Evolutionary conservation across 2,113 vertebrate genomes (phyloP), one percentile per base, ranked within the genome.

Genomic region (Melanerpes formicivorus): DNA sequence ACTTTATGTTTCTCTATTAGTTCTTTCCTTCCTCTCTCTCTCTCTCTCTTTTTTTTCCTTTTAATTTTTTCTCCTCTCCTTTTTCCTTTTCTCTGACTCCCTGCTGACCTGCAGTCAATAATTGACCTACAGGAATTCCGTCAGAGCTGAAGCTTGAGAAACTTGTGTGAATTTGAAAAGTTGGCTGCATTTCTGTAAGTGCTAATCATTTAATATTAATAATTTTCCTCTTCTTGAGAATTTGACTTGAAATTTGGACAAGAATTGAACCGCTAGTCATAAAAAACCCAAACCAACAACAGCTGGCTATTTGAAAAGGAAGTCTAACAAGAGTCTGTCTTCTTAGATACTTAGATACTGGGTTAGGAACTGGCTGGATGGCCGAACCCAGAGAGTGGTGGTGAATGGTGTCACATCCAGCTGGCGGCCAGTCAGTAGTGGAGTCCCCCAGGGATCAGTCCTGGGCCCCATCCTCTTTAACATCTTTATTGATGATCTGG

Each of bases 121-220:
- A 72, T 0, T 58, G 48, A 37, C 44, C 59, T 84, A 78, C 22
- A 63, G 25, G 6, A 88, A 65, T 29, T 15, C 32, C 55, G 37
- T 56, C 23, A 58, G 55, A 87, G 5, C 29, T 40, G 19, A 90
- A 89, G 56, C 71, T 29, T 52, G 76, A 56, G 59, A 78, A 96
- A 90, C 37, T 56, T 88, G 11, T 54, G 25, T 86, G 73, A 77
- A 87, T 88, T 95, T 92, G n/a, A 44, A 78, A 90, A 93, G 30
- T 11, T 87, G 55, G 56, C 55, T 65, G 58, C 25, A n/a, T 75
- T 74, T 94, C 70, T 69, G 3, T 83, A 80, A 88, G 52, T 67
- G 44, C 30, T 63, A 50, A 21, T 34, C 16, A 15, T 30, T 85
- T 77, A 59, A 55, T 44, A 50, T 64, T 77, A 71, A 66, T 50